Evolutionary conservation across 2,888 invertebrate species (phyloP).

Genomic region (Trissolcus japonicus): DNA sequence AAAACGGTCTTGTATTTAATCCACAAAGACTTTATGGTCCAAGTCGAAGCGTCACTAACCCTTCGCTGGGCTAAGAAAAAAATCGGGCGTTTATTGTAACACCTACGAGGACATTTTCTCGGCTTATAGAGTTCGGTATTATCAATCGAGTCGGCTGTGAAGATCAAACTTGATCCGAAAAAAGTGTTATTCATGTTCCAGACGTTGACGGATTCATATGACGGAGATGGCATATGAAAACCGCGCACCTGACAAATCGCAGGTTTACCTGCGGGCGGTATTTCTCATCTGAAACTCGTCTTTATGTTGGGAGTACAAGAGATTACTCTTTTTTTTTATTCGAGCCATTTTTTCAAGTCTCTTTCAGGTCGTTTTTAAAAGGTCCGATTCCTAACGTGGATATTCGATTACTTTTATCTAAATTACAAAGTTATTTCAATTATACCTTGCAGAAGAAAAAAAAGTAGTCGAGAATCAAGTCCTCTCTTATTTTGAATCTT

Average conservation of each 20-base stretch:
- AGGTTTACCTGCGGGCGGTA: constrained; percentile 60
- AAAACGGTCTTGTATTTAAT: constrained; percentile 38
- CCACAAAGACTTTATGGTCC: constrained; percentile 36
- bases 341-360: background rate
- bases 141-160: constrained; percentile 58
- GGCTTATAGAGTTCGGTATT: constrained; percentile 48
- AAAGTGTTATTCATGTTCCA: constrained; percentile 56
- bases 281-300: constrained; percentile 23
- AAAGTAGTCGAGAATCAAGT: too few relatives aligned
- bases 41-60: constrained; percentile 32
- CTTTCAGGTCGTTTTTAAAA: constrained; percentile 1
- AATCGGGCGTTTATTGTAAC: constrained; percentile 39
- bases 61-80: constrained; percentile 47
- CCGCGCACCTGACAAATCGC: constrained; percentile 68
- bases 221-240: constrained; percentile 50
- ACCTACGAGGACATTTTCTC: constrained; percentile 42
- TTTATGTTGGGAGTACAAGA: constrained; percentile 15
- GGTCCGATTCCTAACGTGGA: background rate
- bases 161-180: constrained; percentile 39
- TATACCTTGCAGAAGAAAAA: too few relatives aligned
- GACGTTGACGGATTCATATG: constrained; percentile 53
- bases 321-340: constrained; percentile 25
- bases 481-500: too few relatives aligned
- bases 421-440: constrained; percentile 2
- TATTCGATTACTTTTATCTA: constrained; percentile 4